These are phyloP conservation scores for Pteruthius melanotis DNA, from an alignment of 2,113 vertebrate species.

Conservation along the genomic window DNA sequence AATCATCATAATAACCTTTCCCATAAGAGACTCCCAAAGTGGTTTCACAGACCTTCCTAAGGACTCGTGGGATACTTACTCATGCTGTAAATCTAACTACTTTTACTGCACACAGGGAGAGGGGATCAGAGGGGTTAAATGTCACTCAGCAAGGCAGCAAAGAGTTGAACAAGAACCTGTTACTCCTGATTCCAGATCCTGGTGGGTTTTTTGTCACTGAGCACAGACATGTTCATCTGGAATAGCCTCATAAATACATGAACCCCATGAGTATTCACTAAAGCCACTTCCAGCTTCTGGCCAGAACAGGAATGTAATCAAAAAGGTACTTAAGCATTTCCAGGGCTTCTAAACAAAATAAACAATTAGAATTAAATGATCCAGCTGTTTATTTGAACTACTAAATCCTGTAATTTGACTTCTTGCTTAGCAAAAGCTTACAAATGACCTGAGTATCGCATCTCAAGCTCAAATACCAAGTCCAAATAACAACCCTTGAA, in stretches of 20 bases:
- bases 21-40: not conserved
- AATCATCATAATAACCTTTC: not conserved
- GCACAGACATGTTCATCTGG: not conserved
- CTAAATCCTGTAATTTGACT: not conserved
- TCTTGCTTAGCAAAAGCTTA: not conserved
- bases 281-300: constrained; percentile 1
- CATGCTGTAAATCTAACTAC: not conserved
- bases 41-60: not conserved
- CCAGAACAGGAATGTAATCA: not conserved
- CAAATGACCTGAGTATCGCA: not conserved
- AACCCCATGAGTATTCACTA: not conserved
- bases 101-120: not conserved
- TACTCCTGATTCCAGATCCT: not conserved
- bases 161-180: not conserved
- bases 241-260: not conserved
- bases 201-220: not conserved
- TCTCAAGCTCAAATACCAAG: not conserved
- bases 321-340: not conserved
- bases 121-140: not conserved
- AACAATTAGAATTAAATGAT: not conserved
- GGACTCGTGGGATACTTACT: not conserved
- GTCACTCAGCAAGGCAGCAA: not conserved
- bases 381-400: not conserved
- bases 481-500: not conserved
- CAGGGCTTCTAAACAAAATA: constrained; percentile 19